Percentiles rank a stretch among this genome's conserved stretches.
phyloP scores from a whole-genome alignment of 35 echinoderm and acorn worm species.

The Lytechinus variegatus region DNA sequence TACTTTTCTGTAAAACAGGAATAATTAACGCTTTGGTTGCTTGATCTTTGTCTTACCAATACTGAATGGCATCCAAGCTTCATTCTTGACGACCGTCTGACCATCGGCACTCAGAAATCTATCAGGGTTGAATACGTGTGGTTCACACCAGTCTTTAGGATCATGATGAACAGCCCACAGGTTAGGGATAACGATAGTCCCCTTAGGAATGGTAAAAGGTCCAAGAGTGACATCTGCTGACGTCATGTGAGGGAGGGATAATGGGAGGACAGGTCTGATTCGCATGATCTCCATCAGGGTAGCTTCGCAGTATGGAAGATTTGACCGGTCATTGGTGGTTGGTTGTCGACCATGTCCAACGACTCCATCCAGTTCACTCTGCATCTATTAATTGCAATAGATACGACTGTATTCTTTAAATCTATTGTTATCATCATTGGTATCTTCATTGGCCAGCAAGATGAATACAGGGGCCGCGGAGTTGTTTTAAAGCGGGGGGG shows the following conservation, averaged over 20 bases:
- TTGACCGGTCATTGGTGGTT: conserved; percentile 30
- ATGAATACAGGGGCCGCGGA: no score
- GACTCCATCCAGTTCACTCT: conserved; percentile 61
- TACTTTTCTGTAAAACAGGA: no score
- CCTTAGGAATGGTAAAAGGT: conserved; percentile 67
- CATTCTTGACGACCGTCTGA: conserved; percentile 51
- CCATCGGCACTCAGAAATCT: conserved; percentile 68
- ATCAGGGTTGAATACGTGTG: conserved; percentile 74
- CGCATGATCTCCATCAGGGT: conserved; percentile 71
- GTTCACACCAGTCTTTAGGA: conserved; percentile 62
- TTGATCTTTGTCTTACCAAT: conserved; percentile 59
- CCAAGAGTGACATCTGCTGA: conserved; percentile 43
- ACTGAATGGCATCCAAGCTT: conserved; percentile 66
- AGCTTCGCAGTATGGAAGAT: conserved; percentile 62
- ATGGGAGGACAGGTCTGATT: conserved; percentile 42
- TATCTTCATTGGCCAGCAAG: no score
- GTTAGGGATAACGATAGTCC: conserved; percentile 74
- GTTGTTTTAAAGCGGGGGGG: no score
- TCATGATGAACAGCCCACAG: conserved; percentile 70
- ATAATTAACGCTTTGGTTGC: no score
- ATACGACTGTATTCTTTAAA: no score
- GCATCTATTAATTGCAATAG: conserved; percentile 29
- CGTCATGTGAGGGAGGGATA: conserved; percentile 60
- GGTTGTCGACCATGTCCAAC: conserved; percentile 50
- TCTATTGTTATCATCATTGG: no score